These are phyloP conservation scores for Drusus annulatus DNA, from an alignment of 1,140 invertebrate species.

Conservation along the genomic window DNA sequence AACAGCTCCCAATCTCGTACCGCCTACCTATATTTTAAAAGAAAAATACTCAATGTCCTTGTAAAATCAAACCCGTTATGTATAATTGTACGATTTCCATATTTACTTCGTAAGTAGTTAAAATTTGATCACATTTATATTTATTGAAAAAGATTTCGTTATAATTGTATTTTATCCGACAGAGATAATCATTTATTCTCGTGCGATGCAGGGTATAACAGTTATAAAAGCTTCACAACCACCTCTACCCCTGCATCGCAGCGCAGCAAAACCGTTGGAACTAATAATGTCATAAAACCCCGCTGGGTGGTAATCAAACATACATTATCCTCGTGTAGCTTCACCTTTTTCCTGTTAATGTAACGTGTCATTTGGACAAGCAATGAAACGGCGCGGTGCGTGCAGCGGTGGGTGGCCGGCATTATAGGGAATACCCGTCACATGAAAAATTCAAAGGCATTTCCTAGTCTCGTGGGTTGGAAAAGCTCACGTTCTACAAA, in stretches of 20 bases:
- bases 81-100: too few species aligned
- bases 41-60: too few species aligned
- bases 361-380: conserved; percentile 52
- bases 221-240: too few species aligned
- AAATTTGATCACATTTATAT: too few species aligned
- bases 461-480: not conserved
- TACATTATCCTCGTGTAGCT: conserved; percentile 50
- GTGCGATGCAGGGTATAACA: too few species aligned
- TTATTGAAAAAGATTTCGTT: too few species aligned
- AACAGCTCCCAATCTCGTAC: too few species aligned
- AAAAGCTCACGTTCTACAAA: not conserved
- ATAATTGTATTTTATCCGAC: too few species aligned
- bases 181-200: too few species aligned
- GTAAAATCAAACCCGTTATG: too few species aligned
- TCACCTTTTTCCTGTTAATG: conserved; percentile 53
- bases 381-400: conserved; percentile 50
- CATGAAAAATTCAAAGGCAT: conserved; percentile 38
- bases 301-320: conserved; percentile 52
- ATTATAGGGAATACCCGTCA: not conserved
- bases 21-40: too few species aligned
- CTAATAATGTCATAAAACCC: conserved; percentile 44
- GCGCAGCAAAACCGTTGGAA: conserved; percentile 29
- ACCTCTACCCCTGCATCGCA: not conserved
- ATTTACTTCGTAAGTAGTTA: too few species aligned
- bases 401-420: conserved; percentile 11